These are phyloP conservation scores for Notodonta ziczac DNA, from an alignment of 2,888 invertebrate genomes.

Conservation along the genomic window DNA sequence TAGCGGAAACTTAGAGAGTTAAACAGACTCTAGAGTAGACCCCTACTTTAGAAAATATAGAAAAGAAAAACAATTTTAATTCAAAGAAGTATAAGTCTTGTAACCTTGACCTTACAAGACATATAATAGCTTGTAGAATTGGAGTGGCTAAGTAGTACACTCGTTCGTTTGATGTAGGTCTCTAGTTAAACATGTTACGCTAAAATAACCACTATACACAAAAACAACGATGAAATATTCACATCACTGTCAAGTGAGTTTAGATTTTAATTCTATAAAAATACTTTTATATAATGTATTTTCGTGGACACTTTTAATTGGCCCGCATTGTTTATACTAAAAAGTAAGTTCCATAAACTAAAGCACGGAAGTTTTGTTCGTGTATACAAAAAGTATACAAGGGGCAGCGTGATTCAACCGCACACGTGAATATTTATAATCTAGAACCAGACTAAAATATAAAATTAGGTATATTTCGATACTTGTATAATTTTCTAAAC, in stretches of 20 bases:
- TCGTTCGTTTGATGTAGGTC: background rate
- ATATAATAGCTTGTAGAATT: no score
- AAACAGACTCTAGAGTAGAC: no score
- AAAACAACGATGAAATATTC: constrained; percentile 22
- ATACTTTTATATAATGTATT: constrained; percentile 29
- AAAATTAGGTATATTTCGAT: no score
- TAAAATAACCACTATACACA: background rate
- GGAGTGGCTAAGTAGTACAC: no score
- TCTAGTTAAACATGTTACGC: background rate
- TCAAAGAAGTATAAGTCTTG: no score
- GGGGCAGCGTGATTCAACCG: constrained; percentile 26
- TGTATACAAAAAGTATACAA: background rate
- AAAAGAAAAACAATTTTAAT: no score
- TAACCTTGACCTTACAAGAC: no score
- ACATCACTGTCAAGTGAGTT: constrained; percentile 19
- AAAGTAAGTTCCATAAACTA: constrained; percentile 20
- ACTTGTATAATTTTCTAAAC: no score
- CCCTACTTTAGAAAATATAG: no score
- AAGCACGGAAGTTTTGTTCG: constrained; percentile 6
- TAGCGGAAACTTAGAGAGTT: no score
- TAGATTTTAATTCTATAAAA: constrained; percentile 42
- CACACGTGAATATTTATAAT: no score
- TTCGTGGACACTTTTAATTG: constrained; percentile 39
- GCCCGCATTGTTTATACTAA: constrained; percentile 44
- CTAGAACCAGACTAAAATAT: no score